Evolutionary conservation across 2,113 vertebrate species (phyloP), one percentile per base, ranked within the genome.

Genomic region (Cisticola juncidis): DNA sequence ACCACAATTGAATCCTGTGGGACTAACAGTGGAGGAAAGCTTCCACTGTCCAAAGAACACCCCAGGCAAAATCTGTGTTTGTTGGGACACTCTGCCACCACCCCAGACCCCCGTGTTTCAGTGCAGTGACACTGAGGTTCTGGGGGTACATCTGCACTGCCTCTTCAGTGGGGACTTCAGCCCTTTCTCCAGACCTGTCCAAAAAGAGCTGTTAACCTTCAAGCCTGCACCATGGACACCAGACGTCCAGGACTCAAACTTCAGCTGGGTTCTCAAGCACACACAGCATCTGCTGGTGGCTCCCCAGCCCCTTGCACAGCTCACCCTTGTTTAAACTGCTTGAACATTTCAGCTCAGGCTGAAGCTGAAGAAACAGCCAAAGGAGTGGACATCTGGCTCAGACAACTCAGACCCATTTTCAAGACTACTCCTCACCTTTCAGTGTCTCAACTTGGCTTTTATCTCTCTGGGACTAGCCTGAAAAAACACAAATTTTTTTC

Each of bases 91-190:
- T 9, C 12, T 72, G 11, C 23, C 14, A 4, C 42, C 14, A 20
- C 36, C 40, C 9, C 0, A 1, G 23, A 21, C 15, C 17, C 17
- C 47, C 9, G 1, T 0, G 1, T 47, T 79, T 45, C n/a, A 29
- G 31, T 9, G 53, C 2, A 1, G n/a, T 50, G 17, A 24, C 38
- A 31, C 53, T 29, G 62, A 29, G 24, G 5, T 14, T 71, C 15
- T 31, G 11, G 15, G 40, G 12, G 3, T 28, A 12, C 2, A 4
- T 16, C 51, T 86, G 33, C 22, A 51, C 28, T 23, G 40, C 17
- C 36, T 36, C 8, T 36, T 79, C 33, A 38, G 13, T 12, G 58
- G 16, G 36, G 24, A 64, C 48, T 53, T 47, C 54, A 73, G n/a
- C 14, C 23, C 12, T 38, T 88, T 62, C 42, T 86, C 35, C 36